Conservation (phyloP, 2,797 vertebrate species). For the Onychomys torridus region DNA sequence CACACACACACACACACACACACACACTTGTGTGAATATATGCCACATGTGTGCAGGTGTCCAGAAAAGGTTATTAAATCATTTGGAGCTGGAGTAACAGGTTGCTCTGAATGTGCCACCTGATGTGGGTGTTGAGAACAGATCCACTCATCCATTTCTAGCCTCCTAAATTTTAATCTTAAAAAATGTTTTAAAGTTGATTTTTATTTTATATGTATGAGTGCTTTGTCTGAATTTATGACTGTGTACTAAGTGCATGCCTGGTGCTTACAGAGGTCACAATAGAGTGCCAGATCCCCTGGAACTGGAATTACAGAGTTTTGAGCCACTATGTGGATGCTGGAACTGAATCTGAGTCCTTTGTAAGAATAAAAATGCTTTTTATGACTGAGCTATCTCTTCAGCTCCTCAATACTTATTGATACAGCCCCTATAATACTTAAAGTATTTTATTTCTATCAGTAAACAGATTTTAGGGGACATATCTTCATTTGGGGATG, state of each 20-base stretch:
- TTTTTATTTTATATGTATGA: neutral
- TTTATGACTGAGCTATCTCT: neutral
- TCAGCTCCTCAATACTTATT: neutral
- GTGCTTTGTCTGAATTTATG: neutral
- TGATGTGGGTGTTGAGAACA: neutral
- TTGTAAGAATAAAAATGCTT: neutral
- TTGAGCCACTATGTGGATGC: neutral
- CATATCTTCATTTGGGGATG: neutral
- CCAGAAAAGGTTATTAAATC: neutral
- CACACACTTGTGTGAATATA: neutral
- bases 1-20: neutral
- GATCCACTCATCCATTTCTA: neutral
- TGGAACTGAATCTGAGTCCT: neutral
- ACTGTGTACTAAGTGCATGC: too few species aligned
- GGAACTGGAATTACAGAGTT: neutral
- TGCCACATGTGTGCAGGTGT: too few species aligned
- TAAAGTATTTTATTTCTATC: conserved; percentile 11
- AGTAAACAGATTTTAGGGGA: neutral
- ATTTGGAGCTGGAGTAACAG: neutral
- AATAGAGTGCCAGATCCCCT: neutral
- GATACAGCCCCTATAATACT: neutral
- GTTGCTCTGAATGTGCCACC: neutral
- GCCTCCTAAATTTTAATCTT: neutral
- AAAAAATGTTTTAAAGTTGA: neutral
- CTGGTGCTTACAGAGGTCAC: neutral